A percentile compares a stretch with the other conserved stretches of the same genome.
Conservation (phyloP, 2,113 vertebrate species). For the Dolichallabes microphthalmus region DNA sequence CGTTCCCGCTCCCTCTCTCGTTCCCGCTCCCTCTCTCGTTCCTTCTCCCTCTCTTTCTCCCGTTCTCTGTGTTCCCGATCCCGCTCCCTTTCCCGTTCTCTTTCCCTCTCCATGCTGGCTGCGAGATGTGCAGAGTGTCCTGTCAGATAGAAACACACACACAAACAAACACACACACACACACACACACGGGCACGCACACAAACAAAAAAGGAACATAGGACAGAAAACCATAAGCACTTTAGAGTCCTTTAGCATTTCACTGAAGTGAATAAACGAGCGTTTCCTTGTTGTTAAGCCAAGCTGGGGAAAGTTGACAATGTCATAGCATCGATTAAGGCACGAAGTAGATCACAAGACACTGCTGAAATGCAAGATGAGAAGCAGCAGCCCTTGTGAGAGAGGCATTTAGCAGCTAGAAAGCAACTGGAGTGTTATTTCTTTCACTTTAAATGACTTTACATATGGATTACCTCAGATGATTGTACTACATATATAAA, state of each 20-base stretch:
- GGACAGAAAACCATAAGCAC: slow-evolving; percentile 2
- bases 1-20: slow-evolving; percentile 56
- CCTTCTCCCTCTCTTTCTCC: slow-evolving; percentile 65
- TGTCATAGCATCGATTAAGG: slow-evolving; percentile 1
- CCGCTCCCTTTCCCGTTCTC: slow-evolving; percentile 71
- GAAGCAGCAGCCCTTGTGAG: not conserved
- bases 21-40: slow-evolving; percentile 61
- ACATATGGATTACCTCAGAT: not conserved
- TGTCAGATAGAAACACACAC: slow-evolving; percentile 58
- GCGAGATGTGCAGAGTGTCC: slow-evolving; percentile 84
- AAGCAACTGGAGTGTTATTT: not conserved
- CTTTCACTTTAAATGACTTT: not conserved
- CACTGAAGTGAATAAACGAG: not conserved
- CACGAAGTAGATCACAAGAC: not conserved
- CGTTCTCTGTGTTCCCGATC: slow-evolving; percentile 48
- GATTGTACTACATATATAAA: not conserved
- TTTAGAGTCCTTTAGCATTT: not conserved
- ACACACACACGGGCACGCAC: slow-evolving; percentile 46
- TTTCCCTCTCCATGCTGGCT: slow-evolving; percentile 80
- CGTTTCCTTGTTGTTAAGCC: slow-evolving; percentile 4
- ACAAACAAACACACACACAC: slow-evolving; percentile 47
- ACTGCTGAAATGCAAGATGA: slow-evolving; percentile 12
- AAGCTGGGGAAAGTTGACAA: slow-evolving; percentile 17
- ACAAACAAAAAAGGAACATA: slow-evolving; percentile 44
- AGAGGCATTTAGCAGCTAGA: not conserved